phyloP scores from a whole-genome alignment of 2,797 vertebrate species.

The Eospalax fontanierii region DNA sequence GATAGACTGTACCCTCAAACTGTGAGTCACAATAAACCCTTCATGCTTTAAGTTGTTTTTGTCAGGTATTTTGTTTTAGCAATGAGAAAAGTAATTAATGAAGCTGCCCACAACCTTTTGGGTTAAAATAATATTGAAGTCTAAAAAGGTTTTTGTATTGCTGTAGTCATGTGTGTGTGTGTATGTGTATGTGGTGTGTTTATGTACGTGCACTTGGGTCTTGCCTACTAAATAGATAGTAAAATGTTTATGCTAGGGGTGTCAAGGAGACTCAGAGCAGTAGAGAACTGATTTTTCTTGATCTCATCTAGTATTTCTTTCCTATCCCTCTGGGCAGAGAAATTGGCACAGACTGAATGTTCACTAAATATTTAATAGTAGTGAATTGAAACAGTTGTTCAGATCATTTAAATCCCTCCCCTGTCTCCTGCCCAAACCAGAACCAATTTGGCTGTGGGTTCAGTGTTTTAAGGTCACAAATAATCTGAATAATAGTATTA shows the following conservation, averaged over 20 bases:
- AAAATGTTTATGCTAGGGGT: neutral
- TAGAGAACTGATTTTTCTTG: constrained; percentile 27
- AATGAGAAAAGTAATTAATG: neutral
- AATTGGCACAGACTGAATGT: constrained; percentile 59
- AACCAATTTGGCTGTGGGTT: constrained; percentile 20
- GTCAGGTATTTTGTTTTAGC: neutral
- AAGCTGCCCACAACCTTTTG: neutral
- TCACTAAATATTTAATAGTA: constrained; percentile 72
- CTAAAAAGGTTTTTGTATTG: neutral
- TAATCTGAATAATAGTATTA: constrained; percentile 6
- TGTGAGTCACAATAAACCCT: neutral
- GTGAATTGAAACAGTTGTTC: constrained; percentile 66
- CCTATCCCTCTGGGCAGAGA: constrained; percentile 29
- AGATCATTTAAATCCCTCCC: constrained; percentile 53
- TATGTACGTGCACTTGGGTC: neutral
- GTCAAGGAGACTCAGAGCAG: neutral
- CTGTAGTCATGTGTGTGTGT: neutral
- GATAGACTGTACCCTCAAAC: neutral
- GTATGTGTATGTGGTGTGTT: neutral
- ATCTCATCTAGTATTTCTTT: constrained; percentile 34
- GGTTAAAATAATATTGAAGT: neutral
- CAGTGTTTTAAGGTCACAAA: constrained; percentile 19
- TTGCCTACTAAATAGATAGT: neutral
- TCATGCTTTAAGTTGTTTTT: neutral
- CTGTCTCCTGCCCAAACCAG: neutral